A percentile compares a stretch with the other conserved stretches of the same genome.
phyloP scores from a whole-genome alignment of 1,140 invertebrate genomes.

The Drosophila insularis region DNA sequence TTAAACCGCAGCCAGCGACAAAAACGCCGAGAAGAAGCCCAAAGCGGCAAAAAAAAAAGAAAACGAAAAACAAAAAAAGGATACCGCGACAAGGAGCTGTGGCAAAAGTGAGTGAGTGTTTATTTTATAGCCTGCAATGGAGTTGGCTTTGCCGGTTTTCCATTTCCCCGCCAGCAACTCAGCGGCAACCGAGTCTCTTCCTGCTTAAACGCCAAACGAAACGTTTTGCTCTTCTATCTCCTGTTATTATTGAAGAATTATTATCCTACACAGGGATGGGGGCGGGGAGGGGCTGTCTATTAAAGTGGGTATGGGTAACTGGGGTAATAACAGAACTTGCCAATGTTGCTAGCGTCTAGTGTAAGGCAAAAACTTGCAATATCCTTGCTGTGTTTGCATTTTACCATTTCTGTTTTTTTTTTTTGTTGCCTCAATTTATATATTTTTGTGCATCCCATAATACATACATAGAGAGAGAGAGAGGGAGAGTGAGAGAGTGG shows the following conservation, averaged over 20 bases:
- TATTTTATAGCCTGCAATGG: conserved; percentile 74
- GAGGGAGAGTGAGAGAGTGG: conserved; percentile 11
- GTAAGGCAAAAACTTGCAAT: conserved; percentile 31
- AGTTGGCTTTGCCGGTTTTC: conserved; percentile 47
- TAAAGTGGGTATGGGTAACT: conserved; percentile 7
- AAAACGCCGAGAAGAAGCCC: conserved; percentile 38
- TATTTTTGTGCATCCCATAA: conserved; percentile 45
- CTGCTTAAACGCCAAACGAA: conserved; percentile 64
- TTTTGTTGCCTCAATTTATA: conserved; percentile 54
- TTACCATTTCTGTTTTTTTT: conserved; percentile 20
- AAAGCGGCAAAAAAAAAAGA: conserved; percentile 19
- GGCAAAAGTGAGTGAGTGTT: conserved; percentile 73
- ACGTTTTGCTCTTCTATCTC: conserved; percentile 47
- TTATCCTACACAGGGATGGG: conserved; percentile 48
- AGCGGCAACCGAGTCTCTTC: conserved; percentile 42
- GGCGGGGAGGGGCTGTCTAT: neutral
- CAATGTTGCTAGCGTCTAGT: conserved; percentile 41
- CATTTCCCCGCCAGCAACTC: conserved; percentile 15
- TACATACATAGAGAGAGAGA: conserved; percentile 36
- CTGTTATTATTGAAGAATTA: conserved; percentile 78
- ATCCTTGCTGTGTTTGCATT: conserved; percentile 52
- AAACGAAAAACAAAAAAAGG: conserved; percentile 32
- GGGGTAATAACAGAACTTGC: conserved; percentile 59
- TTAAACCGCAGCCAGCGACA: conserved; percentile 68
- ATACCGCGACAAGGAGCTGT: conserved; percentile 48